Percentiles rank a stretch among this genome's conserved stretches.
Conservation (phyloP, 1,140 invertebrate genomes). For the Pseudoatta argentina region DNA sequence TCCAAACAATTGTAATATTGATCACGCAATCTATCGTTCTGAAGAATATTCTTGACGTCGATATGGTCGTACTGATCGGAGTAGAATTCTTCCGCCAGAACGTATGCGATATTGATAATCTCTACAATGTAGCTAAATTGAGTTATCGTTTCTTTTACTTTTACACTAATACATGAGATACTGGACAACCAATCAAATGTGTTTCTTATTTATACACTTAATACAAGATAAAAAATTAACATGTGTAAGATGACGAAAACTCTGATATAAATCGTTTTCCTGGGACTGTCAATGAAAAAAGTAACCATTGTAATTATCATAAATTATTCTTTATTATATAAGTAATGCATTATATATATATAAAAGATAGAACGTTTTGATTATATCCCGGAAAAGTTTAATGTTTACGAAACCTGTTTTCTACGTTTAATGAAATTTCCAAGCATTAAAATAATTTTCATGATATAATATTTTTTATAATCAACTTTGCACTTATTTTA, state of each 20-base stretch:
- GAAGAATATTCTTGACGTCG: background rate
- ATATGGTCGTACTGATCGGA: slow-evolving; percentile 50
- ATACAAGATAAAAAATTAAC: background rate
- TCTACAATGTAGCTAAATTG: background rate
- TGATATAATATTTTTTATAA: too few relatives aligned
- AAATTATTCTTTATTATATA: background rate
- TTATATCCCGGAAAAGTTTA: too few relatives aligned
- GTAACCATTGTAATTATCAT: background rate
- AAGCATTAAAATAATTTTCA: too few relatives aligned
- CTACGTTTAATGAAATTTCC: too few relatives aligned
- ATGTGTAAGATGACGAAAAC: background rate
- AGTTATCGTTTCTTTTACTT: background rate
- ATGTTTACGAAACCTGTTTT: too few relatives aligned
- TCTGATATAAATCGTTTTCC: background rate
- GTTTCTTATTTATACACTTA: background rate
- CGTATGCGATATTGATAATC: background rate
- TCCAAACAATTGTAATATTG: slow-evolving; percentile 83
- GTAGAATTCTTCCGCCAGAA: slow-evolving; percentile 23
- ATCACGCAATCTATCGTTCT: slow-evolving; percentile 51
- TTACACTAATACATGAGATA: background rate
- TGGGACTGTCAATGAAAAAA: background rate
- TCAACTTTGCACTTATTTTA: too few relatives aligned
- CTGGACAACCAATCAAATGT: background rate
- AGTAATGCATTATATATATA: too few relatives aligned
- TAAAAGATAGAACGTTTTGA: too few relatives aligned